A percentile compares a stretch with the other conserved stretches of the same genome.
phyloP scores from a whole-genome alignment of 2,797 vertebrate species.

The Prionace glauca region DNA sequence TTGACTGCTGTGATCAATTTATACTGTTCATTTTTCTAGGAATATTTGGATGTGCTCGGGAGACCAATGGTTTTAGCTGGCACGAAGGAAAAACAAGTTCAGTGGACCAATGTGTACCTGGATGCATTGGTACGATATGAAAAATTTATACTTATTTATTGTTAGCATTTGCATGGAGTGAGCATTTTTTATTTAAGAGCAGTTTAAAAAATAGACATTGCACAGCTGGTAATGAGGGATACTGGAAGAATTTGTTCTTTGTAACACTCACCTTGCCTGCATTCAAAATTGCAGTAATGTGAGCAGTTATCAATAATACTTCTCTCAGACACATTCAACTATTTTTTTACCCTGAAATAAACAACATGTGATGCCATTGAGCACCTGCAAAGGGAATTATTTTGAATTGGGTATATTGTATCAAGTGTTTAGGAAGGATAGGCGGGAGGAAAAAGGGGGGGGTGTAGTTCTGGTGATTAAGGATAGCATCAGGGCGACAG shows the following conservation, averaged over 20 bases:
- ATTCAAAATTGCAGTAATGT: background rate
- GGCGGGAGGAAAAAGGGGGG: too few relatives aligned
- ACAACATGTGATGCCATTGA: background rate
- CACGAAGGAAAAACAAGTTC: conserved; percentile 87
- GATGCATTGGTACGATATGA: conserved; percentile 80
- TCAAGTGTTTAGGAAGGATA: too few relatives aligned
- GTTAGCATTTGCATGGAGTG: background rate
- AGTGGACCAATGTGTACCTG: conserved; percentile 98
- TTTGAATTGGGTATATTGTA: background rate
- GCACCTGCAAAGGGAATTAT: background rate
- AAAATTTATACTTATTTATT: background rate
- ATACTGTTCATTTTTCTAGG: conserved; percentile 57
- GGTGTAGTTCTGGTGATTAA: too few relatives aligned
- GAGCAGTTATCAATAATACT: background rate
- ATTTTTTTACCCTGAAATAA: background rate
- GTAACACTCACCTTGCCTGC: background rate
- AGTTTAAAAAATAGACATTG: background rate
- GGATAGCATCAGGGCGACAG: too few relatives aligned
- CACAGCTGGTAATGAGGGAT: background rate
- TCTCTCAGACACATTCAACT: background rate
- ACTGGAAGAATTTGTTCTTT: background rate
- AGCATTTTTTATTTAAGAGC: background rate
- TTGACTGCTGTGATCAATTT: background rate
- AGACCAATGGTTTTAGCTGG: conserved; percentile 96
- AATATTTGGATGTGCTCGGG: conserved; percentile 93